phyloP scores from a whole-genome alignment of 2,113 vertebrate genomes.

The Etheostoma cragini region DNA sequence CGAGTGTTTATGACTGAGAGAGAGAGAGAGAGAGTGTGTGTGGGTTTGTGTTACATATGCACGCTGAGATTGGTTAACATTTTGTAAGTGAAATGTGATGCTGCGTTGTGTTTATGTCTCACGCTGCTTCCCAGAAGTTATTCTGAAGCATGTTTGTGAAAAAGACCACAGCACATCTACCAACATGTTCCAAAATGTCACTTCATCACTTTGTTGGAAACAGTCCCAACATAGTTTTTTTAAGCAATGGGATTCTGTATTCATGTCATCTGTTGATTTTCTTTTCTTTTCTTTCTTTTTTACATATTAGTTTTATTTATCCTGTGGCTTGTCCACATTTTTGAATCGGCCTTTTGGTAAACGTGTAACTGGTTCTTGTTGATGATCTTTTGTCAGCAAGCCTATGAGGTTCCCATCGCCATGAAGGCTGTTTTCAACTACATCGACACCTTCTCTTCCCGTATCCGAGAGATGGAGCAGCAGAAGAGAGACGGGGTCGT shows the following conservation, averaged over 20 bases:
- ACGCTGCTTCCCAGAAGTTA: constrained; percentile 28
- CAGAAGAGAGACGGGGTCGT: constrained; percentile 94
- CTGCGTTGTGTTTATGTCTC: neutral
- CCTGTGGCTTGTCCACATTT: constrained; percentile 16
- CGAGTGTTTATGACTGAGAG: neutral
- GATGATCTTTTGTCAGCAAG: constrained; percentile 86
- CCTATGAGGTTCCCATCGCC: constrained; percentile 96
- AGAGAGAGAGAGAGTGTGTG: neutral
- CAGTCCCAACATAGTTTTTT: neutral
- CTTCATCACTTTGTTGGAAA: constrained; percentile 15
- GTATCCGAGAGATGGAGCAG: constrained; percentile 97
- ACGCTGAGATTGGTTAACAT: neutral
- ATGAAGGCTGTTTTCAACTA: constrained; percentile 97
- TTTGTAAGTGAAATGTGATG: neutral
- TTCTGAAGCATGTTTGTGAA: constrained; percentile 12
- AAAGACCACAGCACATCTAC: neutral
- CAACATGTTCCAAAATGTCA: constrained; percentile 10
- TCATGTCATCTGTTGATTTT: neutral
- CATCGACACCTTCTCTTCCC: constrained; percentile 96
- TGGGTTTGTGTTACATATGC: constrained; percentile 1
- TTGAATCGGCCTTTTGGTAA: neutral
- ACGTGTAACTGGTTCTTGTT: neutral
- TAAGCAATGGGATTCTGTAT: neutral
- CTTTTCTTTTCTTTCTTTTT: neutral
- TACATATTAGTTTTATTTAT: constrained; percentile 10